A percentile compares a stretch with the other conserved stretches of the same genome.
Evolutionary conservation across 2,888 invertebrate species (phyloP).

Genomic region (Xanthia icteritia): DNA sequence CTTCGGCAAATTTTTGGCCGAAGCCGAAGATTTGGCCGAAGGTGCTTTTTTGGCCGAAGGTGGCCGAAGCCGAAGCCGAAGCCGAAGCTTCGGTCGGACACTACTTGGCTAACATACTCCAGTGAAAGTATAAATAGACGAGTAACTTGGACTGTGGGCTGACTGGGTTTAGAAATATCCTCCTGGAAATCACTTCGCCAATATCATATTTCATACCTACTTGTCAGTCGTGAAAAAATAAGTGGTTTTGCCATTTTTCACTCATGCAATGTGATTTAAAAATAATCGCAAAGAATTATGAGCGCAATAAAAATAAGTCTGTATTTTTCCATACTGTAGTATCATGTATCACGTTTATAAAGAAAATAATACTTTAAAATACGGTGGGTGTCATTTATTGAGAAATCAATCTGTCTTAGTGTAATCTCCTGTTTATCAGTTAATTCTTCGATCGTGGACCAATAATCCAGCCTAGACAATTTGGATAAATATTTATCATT

Average conservation of each 20-base stretch:
- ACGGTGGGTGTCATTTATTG: slow-evolving; percentile 4
- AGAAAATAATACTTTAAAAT: slow-evolving; percentile 28
- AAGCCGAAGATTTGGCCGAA: too few species aligned
- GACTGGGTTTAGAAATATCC: neutral
- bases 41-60: too few species aligned
- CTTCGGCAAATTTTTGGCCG: too few species aligned
- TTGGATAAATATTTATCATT: slow-evolving; percentile 44
- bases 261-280: slow-evolving; percentile 17
- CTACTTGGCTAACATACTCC: slow-evolving; percentile 3
- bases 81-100: too few species aligned
- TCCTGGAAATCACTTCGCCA: neutral
- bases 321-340: slow-evolving; percentile 24
- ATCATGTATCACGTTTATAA: slow-evolving; percentile 6
- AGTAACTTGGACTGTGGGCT: neutral
- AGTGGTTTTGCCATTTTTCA: slow-evolving; percentile 12
- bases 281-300: slow-evolving; percentile 24
- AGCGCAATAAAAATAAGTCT: slow-evolving; percentile 12
- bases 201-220: slow-evolving; percentile 20
- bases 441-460: slow-evolving; percentile 49
- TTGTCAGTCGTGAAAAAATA: slow-evolving; percentile 16
- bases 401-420: slow-evolving; percentile 39
- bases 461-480: slow-evolving; percentile 36
- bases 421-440: slow-evolving; percentile 48
- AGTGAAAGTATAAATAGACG: neutral
- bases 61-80: too few species aligned